Evolutionary conservation across 1,140 invertebrate genomes (phyloP).

Genomic region (Coptotermes formosanus): DNA sequence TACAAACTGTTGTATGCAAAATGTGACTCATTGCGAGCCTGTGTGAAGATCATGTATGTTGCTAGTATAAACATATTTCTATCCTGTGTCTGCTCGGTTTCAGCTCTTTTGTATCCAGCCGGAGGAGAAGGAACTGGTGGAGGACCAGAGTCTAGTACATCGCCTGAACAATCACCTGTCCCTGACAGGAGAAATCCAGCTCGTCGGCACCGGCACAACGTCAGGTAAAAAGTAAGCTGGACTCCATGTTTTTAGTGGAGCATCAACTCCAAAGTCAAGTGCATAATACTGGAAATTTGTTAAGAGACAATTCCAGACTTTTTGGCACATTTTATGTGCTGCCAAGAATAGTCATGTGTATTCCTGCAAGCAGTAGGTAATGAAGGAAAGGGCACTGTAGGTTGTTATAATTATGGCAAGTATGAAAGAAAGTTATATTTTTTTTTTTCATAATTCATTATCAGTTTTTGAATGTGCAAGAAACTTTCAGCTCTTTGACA

Average conservation of each 20-base stretch:
- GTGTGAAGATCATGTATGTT: too few species aligned
- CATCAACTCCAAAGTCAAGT: neutral
- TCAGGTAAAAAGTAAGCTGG: conserved; percentile 41
- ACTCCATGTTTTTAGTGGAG: conserved; percentile 2
- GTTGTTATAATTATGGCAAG: too few species aligned
- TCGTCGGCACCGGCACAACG: conserved; percentile 36
- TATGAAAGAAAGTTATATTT: too few species aligned
- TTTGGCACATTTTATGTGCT: neutral
- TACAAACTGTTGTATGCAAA: too few species aligned
- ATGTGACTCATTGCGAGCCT: too few species aligned
- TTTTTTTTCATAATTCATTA: too few species aligned
- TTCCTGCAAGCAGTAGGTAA: too few species aligned
- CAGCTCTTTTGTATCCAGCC: neutral
- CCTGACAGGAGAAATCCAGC: conserved; percentile 35
- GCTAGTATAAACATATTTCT: too few species aligned
- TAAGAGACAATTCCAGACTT: neutral
- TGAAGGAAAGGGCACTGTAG: too few species aligned
- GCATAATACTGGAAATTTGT: neutral
- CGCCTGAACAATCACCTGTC: conserved; percentile 37
- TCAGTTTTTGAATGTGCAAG: too few species aligned
- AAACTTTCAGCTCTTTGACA: too few species aligned
- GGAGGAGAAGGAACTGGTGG: neutral
- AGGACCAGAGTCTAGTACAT: conserved; percentile 38
- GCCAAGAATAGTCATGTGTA: too few species aligned
- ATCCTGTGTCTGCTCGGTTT: neutral